Percentiles rank a stretch among this genome's conserved stretches.
Conservation (phyloP, 2,797 vertebrate species). For the Xenentodon cancila region DNA sequence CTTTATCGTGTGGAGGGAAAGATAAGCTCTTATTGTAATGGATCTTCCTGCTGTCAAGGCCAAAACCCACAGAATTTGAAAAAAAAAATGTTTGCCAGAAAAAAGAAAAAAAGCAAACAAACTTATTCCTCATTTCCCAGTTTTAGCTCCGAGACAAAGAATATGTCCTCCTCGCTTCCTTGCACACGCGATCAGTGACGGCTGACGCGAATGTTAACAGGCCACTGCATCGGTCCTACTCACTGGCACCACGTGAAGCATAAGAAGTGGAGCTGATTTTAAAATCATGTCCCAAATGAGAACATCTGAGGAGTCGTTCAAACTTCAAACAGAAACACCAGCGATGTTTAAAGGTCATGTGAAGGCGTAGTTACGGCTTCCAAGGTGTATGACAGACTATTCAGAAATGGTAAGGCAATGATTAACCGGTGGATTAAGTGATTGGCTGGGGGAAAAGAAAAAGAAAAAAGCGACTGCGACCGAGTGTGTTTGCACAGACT, state of each 20-base stretch:
- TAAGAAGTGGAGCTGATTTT: not conserved
- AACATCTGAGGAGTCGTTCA: not conserved
- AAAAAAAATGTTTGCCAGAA: not conserved
- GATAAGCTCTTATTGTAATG: conserved; percentile 21
- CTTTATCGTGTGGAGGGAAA: not conserved
- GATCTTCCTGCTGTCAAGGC: conserved; percentile 8
- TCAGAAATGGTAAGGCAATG: conserved; percentile 51
- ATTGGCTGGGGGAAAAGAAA: conserved; percentile 37
- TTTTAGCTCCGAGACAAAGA: too few species aligned
- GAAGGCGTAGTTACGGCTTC: conserved; percentile 13
- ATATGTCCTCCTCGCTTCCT: too few species aligned
- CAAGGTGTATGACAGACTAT: conserved; percentile 2
- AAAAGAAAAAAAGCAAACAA: conserved; percentile 11
- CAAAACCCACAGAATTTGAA: not conserved
- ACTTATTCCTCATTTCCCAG: not conserved
- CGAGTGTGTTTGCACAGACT: not conserved
- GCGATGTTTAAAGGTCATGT: not conserved
- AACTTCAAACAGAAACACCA: conserved; percentile 1
- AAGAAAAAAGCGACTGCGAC: conserved; percentile 4
- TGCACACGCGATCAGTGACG: too few species aligned
- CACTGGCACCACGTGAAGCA: not conserved
- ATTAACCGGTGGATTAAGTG: conserved; percentile 61
- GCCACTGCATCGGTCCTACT: conserved; percentile 6
- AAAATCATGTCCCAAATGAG: not conserved
- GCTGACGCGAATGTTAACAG: not conserved